Evolutionary conservation across 2,888 invertebrate genomes (phyloP).

Genomic region (Epirrita christyi): DNA sequence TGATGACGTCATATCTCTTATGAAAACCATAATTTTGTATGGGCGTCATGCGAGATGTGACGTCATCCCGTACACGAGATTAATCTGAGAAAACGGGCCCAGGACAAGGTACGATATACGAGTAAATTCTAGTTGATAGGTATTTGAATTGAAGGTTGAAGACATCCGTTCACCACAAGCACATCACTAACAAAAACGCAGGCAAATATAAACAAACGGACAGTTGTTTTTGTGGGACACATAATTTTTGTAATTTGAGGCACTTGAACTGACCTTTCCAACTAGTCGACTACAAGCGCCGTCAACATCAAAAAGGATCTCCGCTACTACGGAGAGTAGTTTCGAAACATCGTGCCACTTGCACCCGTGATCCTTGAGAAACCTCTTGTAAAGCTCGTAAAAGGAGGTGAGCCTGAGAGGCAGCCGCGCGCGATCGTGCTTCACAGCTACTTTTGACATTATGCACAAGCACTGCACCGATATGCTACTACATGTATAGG

Average conservation of each 20-base stretch:
- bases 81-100: too few relatives aligned
- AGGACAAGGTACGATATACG: too few relatives aligned
- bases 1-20: too few relatives aligned
- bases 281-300: constrained; percentile 69
- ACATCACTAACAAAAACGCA: too few relatives aligned
- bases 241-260: constrained; percentile 7
- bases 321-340: constrained; percentile 72
- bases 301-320: constrained; percentile 78
- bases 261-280: constrained; percentile 73
- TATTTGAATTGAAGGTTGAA: too few relatives aligned
- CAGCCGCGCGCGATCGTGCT: constrained; percentile 59
- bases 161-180: too few relatives aligned
- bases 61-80: too few relatives aligned
- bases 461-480: constrained; percentile 52
- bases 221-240: neutral
- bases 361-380: constrained; percentile 79
- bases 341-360: constrained; percentile 80
- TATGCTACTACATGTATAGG: constrained; percentile 36
- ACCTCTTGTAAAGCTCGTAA: constrained; percentile 75
- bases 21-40: too few relatives aligned
- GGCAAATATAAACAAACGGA: neutral
- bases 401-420: constrained; percentile 70
- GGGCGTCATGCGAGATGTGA: too few relatives aligned
- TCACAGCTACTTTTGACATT: constrained; percentile 71
- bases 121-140: too few relatives aligned